Evolutionary conservation across 2,888 invertebrate species (phyloP).

Genomic region (Thymelicus sylvestris): DNA sequence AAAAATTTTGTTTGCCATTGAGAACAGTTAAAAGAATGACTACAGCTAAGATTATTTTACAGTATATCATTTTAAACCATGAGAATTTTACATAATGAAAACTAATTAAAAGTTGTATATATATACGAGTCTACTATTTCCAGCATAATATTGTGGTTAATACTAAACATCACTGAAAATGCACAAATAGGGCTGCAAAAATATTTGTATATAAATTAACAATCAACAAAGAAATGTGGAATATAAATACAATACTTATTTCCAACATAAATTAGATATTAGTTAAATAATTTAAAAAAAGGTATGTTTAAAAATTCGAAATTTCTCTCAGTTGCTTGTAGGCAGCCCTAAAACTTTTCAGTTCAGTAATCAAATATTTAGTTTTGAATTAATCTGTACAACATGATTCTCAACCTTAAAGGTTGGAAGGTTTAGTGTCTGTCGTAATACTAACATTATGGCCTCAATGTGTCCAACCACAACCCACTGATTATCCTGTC

Average conservation of each 20-base stretch:
- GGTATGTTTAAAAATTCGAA: not conserved
- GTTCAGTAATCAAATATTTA: constrained; percentile 10
- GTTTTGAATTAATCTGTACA: constrained; percentile 17
- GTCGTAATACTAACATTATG: constrained; percentile 56
- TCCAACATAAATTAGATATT: not conserved
- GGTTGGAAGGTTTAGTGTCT: constrained; percentile 46
- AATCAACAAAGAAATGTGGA: not conserved
- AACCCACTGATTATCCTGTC: constrained; percentile 57
- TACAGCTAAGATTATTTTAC: constrained; percentile 68
- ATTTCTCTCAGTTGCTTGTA: not conserved
- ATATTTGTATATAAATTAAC: not conserved
- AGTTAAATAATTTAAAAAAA: not conserved
- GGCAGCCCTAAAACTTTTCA: constrained; percentile 16
- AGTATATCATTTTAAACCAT: constrained; percentile 54
- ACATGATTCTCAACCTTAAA: constrained; percentile 12
- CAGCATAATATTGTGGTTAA: constrained; percentile 5
- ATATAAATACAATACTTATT: constrained; percentile 26
- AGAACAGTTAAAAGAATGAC: constrained; percentile 70
- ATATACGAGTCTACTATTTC: constrained; percentile 31
- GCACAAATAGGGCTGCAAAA: constrained; percentile 21
- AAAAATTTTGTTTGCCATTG: constrained; percentile 56
- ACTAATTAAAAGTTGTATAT: constrained; percentile 37
- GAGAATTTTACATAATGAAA: constrained; percentile 47
- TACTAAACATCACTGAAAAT: constrained; percentile 14
- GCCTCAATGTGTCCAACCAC: constrained; percentile 69